Base-by-base conservation (phyloP, 2,888 invertebrate species). In the Tetragonisca angustula region DNA sequence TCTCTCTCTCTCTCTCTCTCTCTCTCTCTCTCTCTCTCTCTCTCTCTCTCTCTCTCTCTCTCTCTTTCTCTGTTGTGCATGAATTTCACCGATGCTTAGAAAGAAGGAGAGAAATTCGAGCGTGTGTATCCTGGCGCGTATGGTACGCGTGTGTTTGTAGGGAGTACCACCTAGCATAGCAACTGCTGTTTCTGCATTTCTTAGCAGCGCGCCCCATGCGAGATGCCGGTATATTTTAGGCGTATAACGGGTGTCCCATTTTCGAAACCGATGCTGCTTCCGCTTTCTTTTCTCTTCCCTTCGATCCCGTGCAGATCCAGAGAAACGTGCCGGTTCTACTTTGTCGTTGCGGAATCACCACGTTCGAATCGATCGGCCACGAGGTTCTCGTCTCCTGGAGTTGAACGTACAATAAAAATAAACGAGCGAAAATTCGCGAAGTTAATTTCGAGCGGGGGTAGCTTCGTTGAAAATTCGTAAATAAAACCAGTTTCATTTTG, bases 171-270 rank as follows among this genome's bases (percentile, higher is more conserved):
- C 93, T 93, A 94, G 93, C 94, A 93, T 94, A 93, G 94, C 94
- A 94, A 94, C 93, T 94, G 94, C 93, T 93, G 93, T 92, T 94
- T 93, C 92, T 94, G 93, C 93, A 94, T 93, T 93, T 93, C 93
- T 93, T 91, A 93, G 90, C 93, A 90, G 88, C 89, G 90, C 90
- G 92, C 90, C 91, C 91, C 92, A 91, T 91, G 86, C 91, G 87
- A 89, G 88, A 91, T 88, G 89, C 89, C 88, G 89, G 90, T 91
- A 91, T 91, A 90, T 91, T 91, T 92, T 91, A 89, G 88, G 83
- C 87, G 76, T 92, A 90, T 93, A 94, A 92, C 93, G 94, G 93
- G 93, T 93, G 93, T 86, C 89, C 90, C 68, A 70, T 49, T 87
- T 75, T 82, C 71, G 72, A 84, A 79, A 81, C 50, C 54, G 27